Evolutionary conservation across 2,797 vertebrate species (phyloP).

Genomic region (Crocodylus rhombifer): DNA sequence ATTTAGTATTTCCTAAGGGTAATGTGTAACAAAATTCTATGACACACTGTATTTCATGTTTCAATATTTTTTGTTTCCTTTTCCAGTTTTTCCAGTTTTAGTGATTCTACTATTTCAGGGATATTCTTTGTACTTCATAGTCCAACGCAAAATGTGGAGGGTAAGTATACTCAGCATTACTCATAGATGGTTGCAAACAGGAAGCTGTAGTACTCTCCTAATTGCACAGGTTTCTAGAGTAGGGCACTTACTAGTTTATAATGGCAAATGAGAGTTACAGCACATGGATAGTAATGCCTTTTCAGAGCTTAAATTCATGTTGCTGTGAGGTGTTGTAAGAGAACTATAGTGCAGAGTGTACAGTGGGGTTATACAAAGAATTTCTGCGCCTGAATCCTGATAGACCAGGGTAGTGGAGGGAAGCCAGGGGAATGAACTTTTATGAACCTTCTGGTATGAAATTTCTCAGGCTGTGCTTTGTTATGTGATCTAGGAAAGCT

Average conservation of each 20-base stretch:
- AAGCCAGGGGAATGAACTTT: not conserved
- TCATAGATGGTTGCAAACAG: not conserved
- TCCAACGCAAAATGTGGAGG: constrained; percentile 76
- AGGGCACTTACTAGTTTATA: not conserved
- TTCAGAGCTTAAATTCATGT: not conserved
- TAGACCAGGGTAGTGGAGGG: not conserved
- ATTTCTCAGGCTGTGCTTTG: not conserved
- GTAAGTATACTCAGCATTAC: constrained; percentile 54
- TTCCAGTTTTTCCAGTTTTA: constrained; percentile 77
- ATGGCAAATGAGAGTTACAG: not conserved
- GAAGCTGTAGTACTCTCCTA: not conserved
- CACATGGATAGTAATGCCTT: not conserved
- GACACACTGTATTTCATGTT: no score
- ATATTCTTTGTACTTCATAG: constrained; percentile 78
- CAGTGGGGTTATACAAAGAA: not conserved
- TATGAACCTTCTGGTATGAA: not conserved
- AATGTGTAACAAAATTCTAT: no score
- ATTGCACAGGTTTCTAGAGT: not conserved
- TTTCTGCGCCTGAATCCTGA: not conserved
- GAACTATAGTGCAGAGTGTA: not conserved
- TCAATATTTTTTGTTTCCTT: not conserved
- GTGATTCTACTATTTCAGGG: constrained; percentile 78
- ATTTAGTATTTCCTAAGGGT: no score
- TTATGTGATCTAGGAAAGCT: not conserved
- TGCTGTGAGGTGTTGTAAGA: not conserved